Percentiles rank a stretch among this genome's conserved stretches.
These are phyloP conservation scores for Anguilla marmorata DNA, from an alignment of 2,797 vertebrate species.

Conservation along the genomic window DNA sequence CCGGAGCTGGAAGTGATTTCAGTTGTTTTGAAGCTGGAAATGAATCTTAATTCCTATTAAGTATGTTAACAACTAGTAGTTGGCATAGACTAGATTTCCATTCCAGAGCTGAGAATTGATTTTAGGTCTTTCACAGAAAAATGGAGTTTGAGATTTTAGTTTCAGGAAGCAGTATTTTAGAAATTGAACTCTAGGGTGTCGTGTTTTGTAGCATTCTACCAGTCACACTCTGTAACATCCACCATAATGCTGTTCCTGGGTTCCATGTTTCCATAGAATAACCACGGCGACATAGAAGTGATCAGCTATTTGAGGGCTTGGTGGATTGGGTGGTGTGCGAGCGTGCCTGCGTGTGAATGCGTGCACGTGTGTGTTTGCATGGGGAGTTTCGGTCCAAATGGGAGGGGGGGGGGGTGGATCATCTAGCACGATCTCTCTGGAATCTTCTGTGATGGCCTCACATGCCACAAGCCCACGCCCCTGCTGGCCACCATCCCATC, in stretches of 20 bases:
- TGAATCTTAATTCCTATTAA: no score
- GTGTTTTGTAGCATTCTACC: not conserved
- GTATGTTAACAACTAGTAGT: no score
- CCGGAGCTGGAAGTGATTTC: not conserved
- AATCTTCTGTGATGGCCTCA: not conserved
- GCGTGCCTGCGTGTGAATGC: no score
- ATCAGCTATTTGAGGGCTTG: not conserved
- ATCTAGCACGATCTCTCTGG: not conserved
- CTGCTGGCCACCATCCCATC: not conserved
- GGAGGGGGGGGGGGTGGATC: no score
- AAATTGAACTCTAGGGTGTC: not conserved
- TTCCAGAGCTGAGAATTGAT: no score
- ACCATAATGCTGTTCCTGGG: not conserved
- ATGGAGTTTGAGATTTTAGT: not conserved
- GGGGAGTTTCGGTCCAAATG: no score
- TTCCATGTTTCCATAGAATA: not conserved
- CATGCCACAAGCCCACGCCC: not conserved
- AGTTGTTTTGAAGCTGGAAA: no score
- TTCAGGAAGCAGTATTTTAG: not conserved
- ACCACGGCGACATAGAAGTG: not conserved
- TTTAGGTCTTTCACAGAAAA: no score
- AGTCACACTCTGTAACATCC: not conserved
- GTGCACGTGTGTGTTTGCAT: no score
- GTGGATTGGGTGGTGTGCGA: not conserved
- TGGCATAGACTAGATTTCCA: no score